Conservation (phyloP, 2,888 invertebrate genomes). For the Drosophila rellima region DNA sequence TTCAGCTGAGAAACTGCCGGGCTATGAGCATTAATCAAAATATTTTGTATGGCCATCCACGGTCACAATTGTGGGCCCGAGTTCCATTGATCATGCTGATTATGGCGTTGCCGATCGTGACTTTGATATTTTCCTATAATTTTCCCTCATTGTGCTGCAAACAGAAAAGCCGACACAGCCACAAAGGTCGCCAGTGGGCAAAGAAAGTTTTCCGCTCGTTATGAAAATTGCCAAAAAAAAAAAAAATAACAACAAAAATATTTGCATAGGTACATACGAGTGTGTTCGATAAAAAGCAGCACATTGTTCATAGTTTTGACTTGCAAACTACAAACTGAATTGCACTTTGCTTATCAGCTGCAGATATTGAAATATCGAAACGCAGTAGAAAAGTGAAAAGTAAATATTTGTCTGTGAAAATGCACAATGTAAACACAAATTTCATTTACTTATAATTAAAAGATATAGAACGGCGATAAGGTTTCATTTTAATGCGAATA, state of each 20-base stretch:
- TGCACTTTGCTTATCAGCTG: conserved; percentile 38
- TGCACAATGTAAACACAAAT: conserved; percentile 19
- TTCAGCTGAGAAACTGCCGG: conserved; percentile 50
- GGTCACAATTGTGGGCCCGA: conserved; percentile 42
- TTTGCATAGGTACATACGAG: not conserved
- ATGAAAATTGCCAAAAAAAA: conserved; percentile 47
- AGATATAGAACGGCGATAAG: conserved; percentile 46
- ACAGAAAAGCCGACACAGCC: conserved; percentile 37
- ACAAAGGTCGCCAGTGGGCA: conserved; percentile 51
- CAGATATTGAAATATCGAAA: conserved; percentile 5
- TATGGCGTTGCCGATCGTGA: conserved; percentile 71
- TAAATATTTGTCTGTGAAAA: conserved; percentile 17
- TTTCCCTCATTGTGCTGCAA: conserved; percentile 61
- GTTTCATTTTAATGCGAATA: conserved; percentile 3
- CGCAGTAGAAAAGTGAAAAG: conserved; percentile 12
- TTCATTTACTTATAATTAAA: conserved; percentile 26
- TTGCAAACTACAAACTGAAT: conserved; percentile 8
- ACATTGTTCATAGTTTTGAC: conserved; percentile 10
- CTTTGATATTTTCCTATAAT: conserved; percentile 75
- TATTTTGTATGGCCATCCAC: conserved; percentile 42
- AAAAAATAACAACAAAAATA: conserved; percentile 1
- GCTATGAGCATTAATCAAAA: conserved; percentile 66
- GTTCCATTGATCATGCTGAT: conserved; percentile 71
- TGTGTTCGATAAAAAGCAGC: conserved; percentile 4
- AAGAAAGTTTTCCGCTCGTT: conserved; percentile 66